Percentiles rank a stretch among this genome's conserved stretches.
Evolutionary conservation across 2,797 vertebrate genomes (phyloP).

Genomic region (Anisognathus igniventris): DNA sequence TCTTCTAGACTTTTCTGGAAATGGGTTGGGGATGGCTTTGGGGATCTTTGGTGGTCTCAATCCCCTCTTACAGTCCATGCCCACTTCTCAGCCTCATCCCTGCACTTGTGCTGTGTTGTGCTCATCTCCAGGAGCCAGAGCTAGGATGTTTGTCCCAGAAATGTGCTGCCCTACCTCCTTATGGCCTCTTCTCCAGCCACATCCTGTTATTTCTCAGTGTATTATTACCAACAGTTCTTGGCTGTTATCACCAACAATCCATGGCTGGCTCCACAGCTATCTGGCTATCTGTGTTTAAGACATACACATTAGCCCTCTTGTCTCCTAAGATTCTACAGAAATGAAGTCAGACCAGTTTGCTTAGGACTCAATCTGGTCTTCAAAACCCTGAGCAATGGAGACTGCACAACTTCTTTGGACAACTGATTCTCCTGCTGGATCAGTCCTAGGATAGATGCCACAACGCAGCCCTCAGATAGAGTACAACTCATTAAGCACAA

Average conservation of each 20-base stretch:
- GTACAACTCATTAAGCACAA: neutral
- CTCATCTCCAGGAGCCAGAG: neutral
- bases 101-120: neutral
- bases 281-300: accelerated
- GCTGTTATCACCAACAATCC: neutral
- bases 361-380: neutral
- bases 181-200: neutral
- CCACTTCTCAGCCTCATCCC: neutral
- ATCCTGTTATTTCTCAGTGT: neutral
- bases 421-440: neutral
- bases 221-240: neutral
- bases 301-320: neutral
- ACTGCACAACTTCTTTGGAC: neutral
- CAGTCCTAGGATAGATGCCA: neutral
- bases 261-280: neutral
- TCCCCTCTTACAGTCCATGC: neutral
- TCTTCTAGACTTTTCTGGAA: neutral
- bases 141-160: neutral
- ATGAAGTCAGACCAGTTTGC: neutral
- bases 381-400: neutral
- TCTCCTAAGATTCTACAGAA: neutral
- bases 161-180: neutral
- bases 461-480: neutral
- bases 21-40: neutral
- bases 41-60: neutral